phyloP scores from a whole-genome alignment of 2,888 invertebrate species.

The Tyria jacobaeae region DNA sequence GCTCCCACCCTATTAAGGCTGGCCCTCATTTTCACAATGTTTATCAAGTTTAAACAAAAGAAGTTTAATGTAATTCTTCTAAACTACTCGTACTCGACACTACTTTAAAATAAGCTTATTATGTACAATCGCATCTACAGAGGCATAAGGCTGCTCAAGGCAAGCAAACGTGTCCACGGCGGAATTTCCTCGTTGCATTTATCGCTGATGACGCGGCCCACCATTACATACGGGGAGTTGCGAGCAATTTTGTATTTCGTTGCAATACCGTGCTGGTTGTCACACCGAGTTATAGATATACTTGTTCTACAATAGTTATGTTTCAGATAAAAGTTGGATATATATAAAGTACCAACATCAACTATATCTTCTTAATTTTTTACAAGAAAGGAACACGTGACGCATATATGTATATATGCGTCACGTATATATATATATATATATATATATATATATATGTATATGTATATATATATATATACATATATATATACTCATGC shows the following conservation, averaged over 20 bases:
- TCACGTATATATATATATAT: too few species aligned
- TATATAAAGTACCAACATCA: too few species aligned
- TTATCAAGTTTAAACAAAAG: not conserved
- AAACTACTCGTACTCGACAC: constrained; percentile 23
- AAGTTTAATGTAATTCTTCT: constrained; percentile 20
- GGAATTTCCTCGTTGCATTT: constrained; percentile 68
- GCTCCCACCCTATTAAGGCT: too few species aligned
- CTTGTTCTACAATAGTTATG: constrained; percentile 34
- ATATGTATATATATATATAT: too few species aligned
- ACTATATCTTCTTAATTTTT: too few species aligned
- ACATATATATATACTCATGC: too few species aligned
- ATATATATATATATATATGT: too few species aligned
- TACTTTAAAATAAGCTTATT: constrained; percentile 20
- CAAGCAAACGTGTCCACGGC: constrained; percentile 54
- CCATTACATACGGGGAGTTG: constrained; percentile 52
- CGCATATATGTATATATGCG: too few species aligned
- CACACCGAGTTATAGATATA: constrained; percentile 55
- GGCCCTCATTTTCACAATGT: too few species aligned
- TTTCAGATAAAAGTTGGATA: constrained; percentile 30
- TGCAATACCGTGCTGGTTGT: constrained; percentile 52
- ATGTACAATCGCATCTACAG: constrained; percentile 42
- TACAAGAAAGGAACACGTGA: too few species aligned
- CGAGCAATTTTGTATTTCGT: constrained; percentile 61
- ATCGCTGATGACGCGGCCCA: constrained; percentile 63
- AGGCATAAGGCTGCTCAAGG: constrained; percentile 48